phyloP scores from a whole-genome alignment of 2,113 vertebrate species.

The Paralichthys olivaceus region DNA sequence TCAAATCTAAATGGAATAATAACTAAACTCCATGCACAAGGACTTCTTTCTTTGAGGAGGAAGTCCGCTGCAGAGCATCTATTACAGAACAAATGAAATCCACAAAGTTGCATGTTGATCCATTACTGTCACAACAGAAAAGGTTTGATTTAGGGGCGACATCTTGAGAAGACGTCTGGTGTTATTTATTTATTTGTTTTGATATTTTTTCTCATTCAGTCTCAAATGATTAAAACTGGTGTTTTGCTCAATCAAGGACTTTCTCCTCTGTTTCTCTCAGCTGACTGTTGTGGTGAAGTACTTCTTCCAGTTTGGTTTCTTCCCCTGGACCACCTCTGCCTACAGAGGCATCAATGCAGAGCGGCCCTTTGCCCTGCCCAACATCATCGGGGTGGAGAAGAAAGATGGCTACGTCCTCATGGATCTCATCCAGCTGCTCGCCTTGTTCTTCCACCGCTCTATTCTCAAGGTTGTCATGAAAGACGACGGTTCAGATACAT shows the following conservation, averaged over 20 bases:
- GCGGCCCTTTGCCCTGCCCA: conserved; percentile 83
- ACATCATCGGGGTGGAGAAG: conserved; percentile 81
- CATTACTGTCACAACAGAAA: too few relatives aligned
- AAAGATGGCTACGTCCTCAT: conserved; percentile 76
- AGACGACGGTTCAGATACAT: background rate
- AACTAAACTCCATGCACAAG: too few relatives aligned
- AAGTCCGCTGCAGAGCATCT: too few relatives aligned
- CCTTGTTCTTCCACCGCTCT: conserved; percentile 82
- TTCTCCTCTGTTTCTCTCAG: conserved; percentile 60
- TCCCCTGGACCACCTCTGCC: conserved; percentile 83
- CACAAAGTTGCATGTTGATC: background rate
- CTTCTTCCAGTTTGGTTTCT: conserved; percentile 86
- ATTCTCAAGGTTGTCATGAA: conserved; percentile 73
- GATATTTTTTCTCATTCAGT: background rate
- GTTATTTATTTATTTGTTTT: too few relatives aligned
- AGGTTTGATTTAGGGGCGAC: too few relatives aligned
- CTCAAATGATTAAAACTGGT: too few relatives aligned
- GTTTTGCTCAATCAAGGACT: background rate
- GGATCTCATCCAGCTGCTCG: conserved; percentile 81
- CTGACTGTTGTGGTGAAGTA: conserved; percentile 85
- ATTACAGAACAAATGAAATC: too few relatives aligned
- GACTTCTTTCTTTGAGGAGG: too few relatives aligned
- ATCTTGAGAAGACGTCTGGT: background rate
- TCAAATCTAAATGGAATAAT: too few relatives aligned
- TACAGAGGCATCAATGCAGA: conserved; percentile 80